Evolutionary conservation across 2,797 vertebrate genomes (phyloP).

Genomic region (Phoeniculus purpureus): DNA sequence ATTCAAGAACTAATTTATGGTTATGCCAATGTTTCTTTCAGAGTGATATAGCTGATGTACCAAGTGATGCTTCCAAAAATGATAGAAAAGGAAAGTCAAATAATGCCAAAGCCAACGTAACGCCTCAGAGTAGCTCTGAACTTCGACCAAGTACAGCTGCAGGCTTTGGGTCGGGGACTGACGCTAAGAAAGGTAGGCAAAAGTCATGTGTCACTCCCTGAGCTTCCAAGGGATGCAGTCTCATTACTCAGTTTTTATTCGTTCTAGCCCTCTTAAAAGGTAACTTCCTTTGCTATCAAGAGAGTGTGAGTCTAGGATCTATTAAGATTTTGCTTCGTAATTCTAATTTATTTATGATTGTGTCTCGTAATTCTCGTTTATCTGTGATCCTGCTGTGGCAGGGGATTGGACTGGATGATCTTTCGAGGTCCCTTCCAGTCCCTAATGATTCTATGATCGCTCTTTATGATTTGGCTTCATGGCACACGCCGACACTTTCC

Average conservation of each 20-base stretch:
- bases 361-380: too few relatives aligned
- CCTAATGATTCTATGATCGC: too few relatives aligned
- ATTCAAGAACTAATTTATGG: not conserved
- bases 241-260: not conserved
- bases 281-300: not conserved
- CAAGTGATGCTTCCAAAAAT: constrained; percentile 93
- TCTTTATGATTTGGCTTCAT: too few relatives aligned
- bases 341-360: too few relatives aligned
- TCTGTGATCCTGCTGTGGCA: too few relatives aligned
- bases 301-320: too few relatives aligned
- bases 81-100: constrained; percentile 94
- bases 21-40: constrained; percentile 65
- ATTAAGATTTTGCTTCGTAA: too few relatives aligned
- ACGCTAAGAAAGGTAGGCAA: constrained; percentile 87
- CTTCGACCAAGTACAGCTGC: constrained; percentile 84
- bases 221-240: not conserved
- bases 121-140: constrained; percentile 92
- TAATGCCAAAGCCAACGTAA: constrained; percentile 90
- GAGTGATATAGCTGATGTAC: constrained; percentile 98
- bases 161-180: constrained; percentile 81
- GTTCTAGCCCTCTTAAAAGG: not conserved
- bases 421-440: too few relatives aligned
- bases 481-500: too few relatives aligned
- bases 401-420: too few relatives aligned
- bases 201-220: rapidly evolving